These are phyloP conservation scores for Astyanax mexicanus DNA, from an alignment of 2,797 vertebrate genomes.

Conservation along the genomic window DNA sequence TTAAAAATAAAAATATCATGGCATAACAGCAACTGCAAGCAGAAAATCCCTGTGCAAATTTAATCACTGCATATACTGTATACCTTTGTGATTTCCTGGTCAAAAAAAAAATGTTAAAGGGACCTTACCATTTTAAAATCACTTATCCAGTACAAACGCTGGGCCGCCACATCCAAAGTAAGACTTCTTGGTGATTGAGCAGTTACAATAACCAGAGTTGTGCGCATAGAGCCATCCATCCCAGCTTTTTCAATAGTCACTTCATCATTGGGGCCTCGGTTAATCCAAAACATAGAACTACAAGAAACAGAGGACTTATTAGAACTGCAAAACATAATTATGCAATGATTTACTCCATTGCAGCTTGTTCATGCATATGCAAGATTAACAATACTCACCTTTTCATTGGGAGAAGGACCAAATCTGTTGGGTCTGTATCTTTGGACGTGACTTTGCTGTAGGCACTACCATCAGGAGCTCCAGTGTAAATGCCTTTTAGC, in stretches of 20 bases:
- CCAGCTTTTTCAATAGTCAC: constrained; percentile 83
- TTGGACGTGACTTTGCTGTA: constrained; percentile 83
- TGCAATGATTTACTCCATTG: not conserved
- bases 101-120: too few species aligned
- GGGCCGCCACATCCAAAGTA: constrained; percentile 79
- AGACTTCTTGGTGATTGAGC: constrained; percentile 83
- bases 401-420: constrained; percentile 82
- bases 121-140: constrained; percentile 82
- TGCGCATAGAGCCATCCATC: constrained; percentile 86
- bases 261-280: constrained; percentile 69
- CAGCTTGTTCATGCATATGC: not conserved
- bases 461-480: constrained; percentile 78
- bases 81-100: too few species aligned
- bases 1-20: too few species aligned
- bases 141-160: constrained; percentile 90
- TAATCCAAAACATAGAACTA: constrained; percentile 90
- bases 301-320: not conserved
- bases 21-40: too few species aligned
- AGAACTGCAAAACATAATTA: not conserved
- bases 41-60: too few species aligned
- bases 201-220: constrained; percentile 76
- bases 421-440: constrained; percentile 79
- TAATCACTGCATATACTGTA: too few species aligned
- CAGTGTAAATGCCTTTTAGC: constrained; percentile 77
- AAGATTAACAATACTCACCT: constrained; percentile 70